Evolutionary conservation across 2,113 vertebrate genomes (phyloP).

Genomic region (Peromyscus californicus): DNA sequence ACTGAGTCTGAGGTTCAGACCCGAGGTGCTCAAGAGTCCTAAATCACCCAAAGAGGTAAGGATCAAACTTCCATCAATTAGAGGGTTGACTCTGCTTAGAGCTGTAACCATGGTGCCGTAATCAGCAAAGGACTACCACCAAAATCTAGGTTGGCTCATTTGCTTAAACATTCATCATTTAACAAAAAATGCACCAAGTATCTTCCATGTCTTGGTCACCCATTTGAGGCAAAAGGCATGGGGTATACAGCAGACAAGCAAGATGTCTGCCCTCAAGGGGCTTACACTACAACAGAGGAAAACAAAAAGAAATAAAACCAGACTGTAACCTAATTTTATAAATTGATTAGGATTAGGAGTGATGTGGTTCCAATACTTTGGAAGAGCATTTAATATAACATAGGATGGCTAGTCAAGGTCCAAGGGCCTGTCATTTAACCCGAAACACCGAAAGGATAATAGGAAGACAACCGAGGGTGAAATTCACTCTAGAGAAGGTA

Average conservation of each 20-base stretch:
- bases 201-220: neutral
- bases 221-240: neutral
- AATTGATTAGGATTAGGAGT: neutral
- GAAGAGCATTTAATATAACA: constrained; percentile 9
- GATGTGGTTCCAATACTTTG: neutral
- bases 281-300: neutral
- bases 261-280: neutral
- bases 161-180: neutral
- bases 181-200: neutral
- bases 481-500: neutral
- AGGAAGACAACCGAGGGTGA: neutral
- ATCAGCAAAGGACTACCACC: constrained; percentile 2
- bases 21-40: neutral
- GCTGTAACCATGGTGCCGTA: neutral
- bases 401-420: neutral
- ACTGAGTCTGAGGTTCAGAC: constrained; percentile 1
- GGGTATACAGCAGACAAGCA: neutral
- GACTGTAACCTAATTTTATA: neutral
- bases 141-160: constrained; percentile 16
- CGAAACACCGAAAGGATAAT: neutral
- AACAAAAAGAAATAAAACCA: neutral
- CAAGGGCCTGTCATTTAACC: neutral
- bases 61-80: neutral
- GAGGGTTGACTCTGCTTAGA: neutral
- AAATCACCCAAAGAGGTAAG: neutral